Evolutionary conservation across 2,113 vertebrate genomes (phyloP), one percentile per base, ranked within the genome.

Genomic region (Malurus melanocephalus): DNA sequence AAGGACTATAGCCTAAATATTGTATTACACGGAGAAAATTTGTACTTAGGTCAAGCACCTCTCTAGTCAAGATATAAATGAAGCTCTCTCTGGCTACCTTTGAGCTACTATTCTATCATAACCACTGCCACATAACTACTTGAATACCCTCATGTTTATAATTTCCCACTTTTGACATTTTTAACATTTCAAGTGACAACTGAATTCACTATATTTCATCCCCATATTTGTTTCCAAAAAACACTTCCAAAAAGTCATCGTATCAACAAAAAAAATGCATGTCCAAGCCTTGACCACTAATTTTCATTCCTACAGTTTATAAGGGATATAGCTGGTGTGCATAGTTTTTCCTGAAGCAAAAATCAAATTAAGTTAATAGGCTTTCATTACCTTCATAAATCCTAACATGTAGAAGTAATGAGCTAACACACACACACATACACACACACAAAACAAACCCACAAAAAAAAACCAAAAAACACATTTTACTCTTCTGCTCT

Each of bases 341-440:
- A 22, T 35, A 83, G 35, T 17, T 91, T 69, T 64, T 90, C 73
- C 77, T 78, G 66, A 93, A 83, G 83, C 42, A 84, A 92, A 91
- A 81, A 51, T 5, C 49, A 81, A 71, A 72, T 65, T 1, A 80
- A 68, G 35, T 75, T 86, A 79, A 42, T 51, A 72, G 49, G 27
- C 8, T 78, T 19, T 32, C 26, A 57, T 76, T 88, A 79, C 59
- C 53, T 88, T 80, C 61, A n/a, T 72, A 76, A 91, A 88, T 68
- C 20, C 38, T 75, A 84, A 57, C 16, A 43, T 2, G 13, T 16
- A 43, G 18, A 71, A 69, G 28, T 48, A 68, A 92, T 53, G 56
- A 67, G 14, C 42, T 68, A 87, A 57, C 7, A 66, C 46, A 48
- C 46, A 33, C 28, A n/a, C 45, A 26, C 35, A 35, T 35, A 35